A percentile compares a stretch with the other conserved stretches of the same genome.
Evolutionary conservation across 1,140 invertebrate species (phyloP).

Genomic region (Hydropsyche tenuis): DNA sequence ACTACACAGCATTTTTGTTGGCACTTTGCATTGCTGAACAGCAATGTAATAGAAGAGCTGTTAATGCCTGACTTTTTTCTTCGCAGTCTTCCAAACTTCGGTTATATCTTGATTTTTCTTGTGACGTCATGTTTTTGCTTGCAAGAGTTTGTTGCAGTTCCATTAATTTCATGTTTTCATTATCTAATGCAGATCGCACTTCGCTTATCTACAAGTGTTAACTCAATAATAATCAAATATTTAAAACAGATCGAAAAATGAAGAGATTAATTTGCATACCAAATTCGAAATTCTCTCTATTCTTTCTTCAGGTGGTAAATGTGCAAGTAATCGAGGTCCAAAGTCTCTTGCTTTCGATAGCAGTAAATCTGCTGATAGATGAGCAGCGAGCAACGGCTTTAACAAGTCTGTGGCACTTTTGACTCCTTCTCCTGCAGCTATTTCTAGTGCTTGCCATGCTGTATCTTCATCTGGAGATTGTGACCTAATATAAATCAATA

Average conservation of each 20-base stretch:
- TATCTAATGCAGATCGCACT: slow-evolving; percentile 74
- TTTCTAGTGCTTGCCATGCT: slow-evolving; percentile 55
- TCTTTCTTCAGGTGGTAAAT: slow-evolving; percentile 66
- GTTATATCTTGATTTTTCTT: slow-evolving; percentile 63
- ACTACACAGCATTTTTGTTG: slow-evolving; percentile 18
- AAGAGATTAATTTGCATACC: slow-evolving; percentile 27
- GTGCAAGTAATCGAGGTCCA: slow-evolving; percentile 75
- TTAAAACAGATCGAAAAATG: no score
- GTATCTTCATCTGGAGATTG: slow-evolving; percentile 43
- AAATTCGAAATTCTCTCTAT: slow-evolving; percentile 56
- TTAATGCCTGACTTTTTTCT: slow-evolving; percentile 78
- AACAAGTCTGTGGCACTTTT: slow-evolving; percentile 58
- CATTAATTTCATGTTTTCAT: slow-evolving; percentile 65
- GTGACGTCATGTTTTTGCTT: slow-evolving; percentile 60
- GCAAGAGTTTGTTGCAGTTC: slow-evolving; percentile 57
- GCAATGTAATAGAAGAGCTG: slow-evolving; percentile 84
- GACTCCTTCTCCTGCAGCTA: slow-evolving; percentile 58
- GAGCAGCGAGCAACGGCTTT: slow-evolving; percentile 63
- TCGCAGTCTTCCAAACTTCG: slow-evolving; percentile 70
- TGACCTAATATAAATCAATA: slow-evolving; percentile 4
- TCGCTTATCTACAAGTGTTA: slow-evolving; percentile 68
- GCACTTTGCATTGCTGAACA: slow-evolving; percentile 76
- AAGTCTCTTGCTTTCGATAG: slow-evolving; percentile 81
- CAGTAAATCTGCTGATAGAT: slow-evolving; percentile 72
- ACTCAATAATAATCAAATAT: slow-evolving; percentile 9